Evolutionary conservation across 1,140 invertebrate species (phyloP), one percentile per base, ranked within the genome.

Genomic region (Oreohelix idahoensis): DNA sequence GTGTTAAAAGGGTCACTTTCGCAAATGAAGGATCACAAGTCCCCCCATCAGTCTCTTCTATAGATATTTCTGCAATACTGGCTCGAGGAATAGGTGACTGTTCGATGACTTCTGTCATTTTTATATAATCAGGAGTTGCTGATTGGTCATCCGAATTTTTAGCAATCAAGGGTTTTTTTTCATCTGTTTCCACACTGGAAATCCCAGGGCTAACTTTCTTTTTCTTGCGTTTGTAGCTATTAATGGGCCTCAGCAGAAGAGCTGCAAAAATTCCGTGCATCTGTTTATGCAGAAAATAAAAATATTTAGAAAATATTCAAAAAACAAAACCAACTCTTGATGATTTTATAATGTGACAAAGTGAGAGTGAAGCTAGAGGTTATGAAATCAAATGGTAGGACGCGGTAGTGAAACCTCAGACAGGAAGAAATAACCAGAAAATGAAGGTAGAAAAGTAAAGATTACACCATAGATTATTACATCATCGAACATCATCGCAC

Each of bases 251-350:
- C 2, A 76, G 74, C 20, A 76, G 32, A n/a, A 76, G 39, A 20
- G 74, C 42, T 0, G 74, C 74, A 1, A 76, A 20, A 23, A 76
- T 51, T 5, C 23, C 74, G 20, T 76, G 74, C 74, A 76, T 76
- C 74, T 76, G 74, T 45, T 51, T 36, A 45, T n/a, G n/a, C n/a
- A 45, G 63, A 32, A 32, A 35, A 32, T 15, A 35, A 66, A 66
- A 11, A 2, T 32, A 35, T 5, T 32, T 10, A 32, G 20, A n/a
- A n/a, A n/a, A n/a, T 29, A 66, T 2, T 29, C 23, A 66, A 13
- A 32, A 29, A 35, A 32, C 11, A 23, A 66, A 66, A 35, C 15
- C 42, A 45, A 45, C n/a, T n/a, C n/a, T n/a, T n/a, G n/a, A n/a
- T n/a, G n/a, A n/a, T n/a, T n/a, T n/a, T n/a, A n/a, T n/a, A n/a